Conservation (phyloP, 2,888 invertebrate species). For the Orchestes rusci region DNA sequence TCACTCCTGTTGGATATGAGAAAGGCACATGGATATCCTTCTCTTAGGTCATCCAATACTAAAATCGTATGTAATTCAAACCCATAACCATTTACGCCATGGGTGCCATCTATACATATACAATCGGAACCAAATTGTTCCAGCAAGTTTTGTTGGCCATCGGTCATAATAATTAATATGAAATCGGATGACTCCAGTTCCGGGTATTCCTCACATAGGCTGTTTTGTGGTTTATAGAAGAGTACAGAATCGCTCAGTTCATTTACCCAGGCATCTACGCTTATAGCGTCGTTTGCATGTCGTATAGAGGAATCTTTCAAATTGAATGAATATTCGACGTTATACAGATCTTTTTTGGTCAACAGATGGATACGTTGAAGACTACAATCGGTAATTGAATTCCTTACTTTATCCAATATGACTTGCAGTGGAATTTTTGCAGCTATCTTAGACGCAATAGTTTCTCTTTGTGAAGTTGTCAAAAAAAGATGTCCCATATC, state of each 20-base stretch:
- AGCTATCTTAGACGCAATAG: neutral
- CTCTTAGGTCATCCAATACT: conserved; percentile 25
- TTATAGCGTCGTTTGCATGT: conserved; percentile 14
- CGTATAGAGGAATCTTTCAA: conserved; percentile 9
- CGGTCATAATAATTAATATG: conserved; percentile 7
- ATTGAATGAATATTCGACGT: conserved; percentile 22
- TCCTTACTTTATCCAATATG: neutral
- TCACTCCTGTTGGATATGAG: conserved; percentile 25
- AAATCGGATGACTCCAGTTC: neutral
- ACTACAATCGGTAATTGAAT: neutral
- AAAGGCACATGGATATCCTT: conserved; percentile 26
- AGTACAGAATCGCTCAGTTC: conserved; percentile 17
- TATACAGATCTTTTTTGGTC: conserved; percentile 21
- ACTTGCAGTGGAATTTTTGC: neutral
- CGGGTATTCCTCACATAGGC: conserved; percentile 1
- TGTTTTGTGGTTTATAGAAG: conserved; percentile 10
- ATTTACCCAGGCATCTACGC: conserved; percentile 16
- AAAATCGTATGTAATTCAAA: conserved; percentile 27
- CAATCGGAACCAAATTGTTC: conserved; percentile 24
- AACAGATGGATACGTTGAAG: conserved; percentile 10
- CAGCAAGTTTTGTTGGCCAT: conserved; percentile 22
- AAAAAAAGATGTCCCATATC: neutral
- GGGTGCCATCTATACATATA: conserved; percentile 11
- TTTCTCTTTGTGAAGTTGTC: neutral
- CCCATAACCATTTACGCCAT: conserved; percentile 23